Conservation (phyloP, 1,140 invertebrate genomes). For the Trichonephila clavipes region DNA sequence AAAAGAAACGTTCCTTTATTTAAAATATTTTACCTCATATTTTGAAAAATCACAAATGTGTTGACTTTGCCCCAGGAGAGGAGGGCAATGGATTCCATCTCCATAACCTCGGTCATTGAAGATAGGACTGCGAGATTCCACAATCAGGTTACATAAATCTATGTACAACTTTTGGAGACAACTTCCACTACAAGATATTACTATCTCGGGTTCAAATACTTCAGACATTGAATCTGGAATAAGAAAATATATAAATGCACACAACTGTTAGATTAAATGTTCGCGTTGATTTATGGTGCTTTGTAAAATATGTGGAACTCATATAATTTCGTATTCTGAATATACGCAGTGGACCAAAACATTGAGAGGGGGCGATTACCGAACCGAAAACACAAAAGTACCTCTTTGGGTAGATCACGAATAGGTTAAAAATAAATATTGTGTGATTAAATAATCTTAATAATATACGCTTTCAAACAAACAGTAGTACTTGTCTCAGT, state of each 20-base stretch:
- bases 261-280: no score
- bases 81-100: slow-evolving; percentile 58
- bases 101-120: slow-evolving; percentile 57
- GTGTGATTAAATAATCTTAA: no score
- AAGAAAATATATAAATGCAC: background rate
- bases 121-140: slow-evolving; percentile 50
- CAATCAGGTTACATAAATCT: slow-evolving; percentile 61
- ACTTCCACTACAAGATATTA: background rate
- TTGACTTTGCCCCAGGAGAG: slow-evolving; percentile 36
- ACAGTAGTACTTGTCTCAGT: no score
- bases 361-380: no score
- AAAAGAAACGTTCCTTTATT: background rate
- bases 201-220: background rate
- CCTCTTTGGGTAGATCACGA: no score
- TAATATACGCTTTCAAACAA: no score
- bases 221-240: slow-evolving; percentile 51
- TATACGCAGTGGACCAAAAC: no score
- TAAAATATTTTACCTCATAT: slow-evolving; percentile 28
- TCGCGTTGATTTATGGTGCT: no score
- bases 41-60: slow-evolving; percentile 53
- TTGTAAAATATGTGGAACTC: no score
- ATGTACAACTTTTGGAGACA: slow-evolving; percentile 42
- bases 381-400: no score
- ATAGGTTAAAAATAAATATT: no score
- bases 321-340: no score